These are phyloP conservation scores for Saccostrea echinata DNA, from an alignment of 1,140 invertebrate species.

Conservation along the genomic window DNA sequence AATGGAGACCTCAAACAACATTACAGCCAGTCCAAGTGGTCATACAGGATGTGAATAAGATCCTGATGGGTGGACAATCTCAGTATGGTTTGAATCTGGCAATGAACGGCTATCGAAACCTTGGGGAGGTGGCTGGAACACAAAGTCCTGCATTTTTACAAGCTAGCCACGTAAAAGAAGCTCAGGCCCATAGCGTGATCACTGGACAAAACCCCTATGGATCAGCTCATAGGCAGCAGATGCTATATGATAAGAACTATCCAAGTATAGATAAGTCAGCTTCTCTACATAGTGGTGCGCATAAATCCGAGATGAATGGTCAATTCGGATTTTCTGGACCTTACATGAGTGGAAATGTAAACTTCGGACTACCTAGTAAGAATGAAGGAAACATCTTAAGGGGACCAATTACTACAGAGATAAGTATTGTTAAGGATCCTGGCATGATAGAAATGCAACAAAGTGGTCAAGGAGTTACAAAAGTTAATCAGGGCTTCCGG, in stretches of 20 bases:
- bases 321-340: neutral
- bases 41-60: neutral
- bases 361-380: neutral
- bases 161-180: neutral
- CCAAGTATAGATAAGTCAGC: neutral
- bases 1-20: neutral
- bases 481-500: neutral
- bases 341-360: neutral
- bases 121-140: neutral
- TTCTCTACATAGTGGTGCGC: neutral
- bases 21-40: neutral
- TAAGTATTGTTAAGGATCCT: neutral
- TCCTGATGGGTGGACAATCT: neutral
- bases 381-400: neutral
- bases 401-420: neutral
- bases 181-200: neutral
- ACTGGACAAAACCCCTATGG: neutral
- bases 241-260: neutral
- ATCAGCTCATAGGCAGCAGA: neutral
- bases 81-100: neutral
- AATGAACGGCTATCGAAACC: neutral
- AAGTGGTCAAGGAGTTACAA: neutral
- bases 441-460: neutral
- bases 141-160: neutral
- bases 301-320: neutral